phyloP scores from a whole-genome alignment of 2,888 invertebrate species.

The Conistra vaccinii region DNA sequence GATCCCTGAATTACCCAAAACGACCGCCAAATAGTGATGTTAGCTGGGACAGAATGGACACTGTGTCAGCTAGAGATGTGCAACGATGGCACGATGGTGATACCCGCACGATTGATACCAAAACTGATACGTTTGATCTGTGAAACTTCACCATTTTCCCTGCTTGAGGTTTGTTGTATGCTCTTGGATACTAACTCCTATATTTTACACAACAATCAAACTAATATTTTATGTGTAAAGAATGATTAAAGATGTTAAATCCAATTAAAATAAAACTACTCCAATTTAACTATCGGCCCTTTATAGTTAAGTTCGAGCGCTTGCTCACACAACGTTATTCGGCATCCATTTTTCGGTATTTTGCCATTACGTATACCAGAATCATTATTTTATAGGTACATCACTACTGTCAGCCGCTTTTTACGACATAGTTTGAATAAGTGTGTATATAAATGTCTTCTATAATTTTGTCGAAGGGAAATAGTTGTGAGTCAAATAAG shows the following conservation, averaged over 20 bases:
- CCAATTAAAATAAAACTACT: neutral
- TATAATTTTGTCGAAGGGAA: neutral
- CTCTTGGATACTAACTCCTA: neutral
- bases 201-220: neutral
- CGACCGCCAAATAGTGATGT: neutral
- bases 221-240: neutral
- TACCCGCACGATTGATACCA: neutral
- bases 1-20: neutral
- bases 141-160: neutral
- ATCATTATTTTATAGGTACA: constrained; percentile 1
- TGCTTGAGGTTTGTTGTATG: neutral
- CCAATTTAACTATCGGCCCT: neutral
- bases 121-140: neutral
- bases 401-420: constrained; percentile 3
- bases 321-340: neutral
- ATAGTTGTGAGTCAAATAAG: neutral
- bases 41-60: neutral
- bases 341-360: neutral
- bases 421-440: constrained; percentile 4
- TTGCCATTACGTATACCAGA: neutral
- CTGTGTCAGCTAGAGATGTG: neutral
- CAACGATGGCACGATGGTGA: neutral
- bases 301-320: neutral
- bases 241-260: neutral
- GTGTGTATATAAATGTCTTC: neutral